Conservation (phyloP, 2,113 vertebrate genomes). For the Engraulis encrasicolus region DNA sequence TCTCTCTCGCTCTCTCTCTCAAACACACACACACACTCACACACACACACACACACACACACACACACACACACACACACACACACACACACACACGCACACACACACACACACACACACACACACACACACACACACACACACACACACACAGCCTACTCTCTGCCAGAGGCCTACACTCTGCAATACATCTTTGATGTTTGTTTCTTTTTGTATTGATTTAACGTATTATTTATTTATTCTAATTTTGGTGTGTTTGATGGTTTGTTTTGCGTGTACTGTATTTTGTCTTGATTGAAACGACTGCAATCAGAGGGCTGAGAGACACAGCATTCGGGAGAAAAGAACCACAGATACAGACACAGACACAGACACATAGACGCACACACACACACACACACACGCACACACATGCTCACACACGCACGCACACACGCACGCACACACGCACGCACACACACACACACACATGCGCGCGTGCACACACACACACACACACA, state of each 20-base stretch:
- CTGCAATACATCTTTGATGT: too few species aligned
- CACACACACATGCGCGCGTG: neutral
- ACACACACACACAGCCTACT: neutral
- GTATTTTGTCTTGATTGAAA: too few species aligned
- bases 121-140: constrained; percentile 12
- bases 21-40: too few species aligned
- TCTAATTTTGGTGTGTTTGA: too few species aligned
- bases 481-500: neutral
- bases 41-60: neutral
- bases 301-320: too few species aligned
- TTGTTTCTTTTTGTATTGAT: too few species aligned
- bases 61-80: neutral
- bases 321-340: too few species aligned
- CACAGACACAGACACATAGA: neutral
- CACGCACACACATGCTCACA: neutral
- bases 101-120: constrained; percentile 8
- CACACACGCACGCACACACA: neutral
- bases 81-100: neutral
- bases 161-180: too few species aligned
- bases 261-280: too few species aligned
- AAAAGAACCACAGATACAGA: neutral
- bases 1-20: too few species aligned
- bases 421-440: neutral
- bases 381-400: neutral
- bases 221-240: too few species aligned